Percentiles rank a stretch among this genome's conserved stretches.
phyloP scores from a whole-genome alignment of 1,140 invertebrate species.

The Oreohelix idahoensis region DNA sequence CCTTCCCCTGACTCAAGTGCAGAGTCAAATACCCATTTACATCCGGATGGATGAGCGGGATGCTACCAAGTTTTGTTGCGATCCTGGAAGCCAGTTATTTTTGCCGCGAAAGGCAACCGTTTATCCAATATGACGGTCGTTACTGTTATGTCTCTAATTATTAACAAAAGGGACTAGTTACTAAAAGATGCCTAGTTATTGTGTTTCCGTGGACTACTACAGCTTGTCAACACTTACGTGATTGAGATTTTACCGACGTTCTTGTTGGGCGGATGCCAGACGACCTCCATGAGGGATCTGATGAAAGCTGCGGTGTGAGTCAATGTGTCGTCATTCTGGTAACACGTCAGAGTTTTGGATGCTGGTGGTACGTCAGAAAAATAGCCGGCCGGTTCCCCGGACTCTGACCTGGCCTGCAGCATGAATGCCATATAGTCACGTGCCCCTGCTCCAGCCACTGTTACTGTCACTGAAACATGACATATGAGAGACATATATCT shows the following conservation, averaged over 20 bases:
- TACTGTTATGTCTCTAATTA: too few relatives aligned
- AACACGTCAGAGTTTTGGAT: conserved; percentile 40
- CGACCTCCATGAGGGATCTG: conserved; percentile 36
- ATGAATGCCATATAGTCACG: conserved; percentile 43
- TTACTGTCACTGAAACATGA: conserved; percentile 40
- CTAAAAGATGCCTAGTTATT: too few relatives aligned
- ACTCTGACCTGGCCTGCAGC: conserved; percentile 40
- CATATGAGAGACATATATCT: not conserved
- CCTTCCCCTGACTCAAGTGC: too few relatives aligned
- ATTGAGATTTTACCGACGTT: conserved; percentile 41
- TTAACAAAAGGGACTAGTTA: too few relatives aligned
- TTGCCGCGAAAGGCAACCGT: too few relatives aligned
- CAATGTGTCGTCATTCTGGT: conserved; percentile 37
- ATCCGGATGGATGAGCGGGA: too few relatives aligned
- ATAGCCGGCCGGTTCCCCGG: conserved; percentile 21
- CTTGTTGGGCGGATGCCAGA: conserved; percentile 39
- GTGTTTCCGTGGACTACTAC: too few relatives aligned
- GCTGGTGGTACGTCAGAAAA: conserved; percentile 27
- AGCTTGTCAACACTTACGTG: too few relatives aligned
- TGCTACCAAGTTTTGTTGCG: too few relatives aligned
- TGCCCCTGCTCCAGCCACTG: conserved; percentile 9
- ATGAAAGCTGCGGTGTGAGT: conserved; percentile 44
- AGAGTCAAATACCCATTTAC: too few relatives aligned
- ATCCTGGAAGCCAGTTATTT: too few relatives aligned
- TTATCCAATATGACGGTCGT: too few relatives aligned